These are phyloP conservation scores for Apostichopus leukothele DNA, from an alignment of 53 echinoderm and acorn worm species.

Conservation along the genomic window DNA sequence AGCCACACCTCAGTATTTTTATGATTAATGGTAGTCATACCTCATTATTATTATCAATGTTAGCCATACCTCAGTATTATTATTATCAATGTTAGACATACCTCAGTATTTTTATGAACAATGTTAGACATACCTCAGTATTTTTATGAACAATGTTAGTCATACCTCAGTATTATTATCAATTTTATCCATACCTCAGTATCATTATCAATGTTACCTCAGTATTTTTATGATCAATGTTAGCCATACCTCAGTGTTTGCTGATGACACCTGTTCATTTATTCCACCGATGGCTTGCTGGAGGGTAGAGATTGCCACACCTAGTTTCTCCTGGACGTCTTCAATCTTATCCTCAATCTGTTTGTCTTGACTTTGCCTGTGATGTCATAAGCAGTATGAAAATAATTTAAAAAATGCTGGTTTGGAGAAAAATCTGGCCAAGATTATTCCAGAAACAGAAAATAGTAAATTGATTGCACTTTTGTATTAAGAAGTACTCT, in stretches of 20 bases:
- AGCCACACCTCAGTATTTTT: too few relatives aligned
- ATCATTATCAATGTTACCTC: not conserved
- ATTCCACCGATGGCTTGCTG: constrained; percentile 99
- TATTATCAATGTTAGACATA: not conserved
- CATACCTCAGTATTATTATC: too few relatives aligned
- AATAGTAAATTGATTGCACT: too few relatives aligned
- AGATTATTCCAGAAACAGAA: too few relatives aligned
- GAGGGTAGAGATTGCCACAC: constrained; percentile 95
- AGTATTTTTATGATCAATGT: not conserved
- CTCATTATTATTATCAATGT: too few relatives aligned
- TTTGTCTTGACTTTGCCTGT: constrained; percentile 97
- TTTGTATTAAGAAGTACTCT: too few relatives aligned
- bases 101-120: not conserved
- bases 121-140: too few relatives aligned
- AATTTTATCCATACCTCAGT: not conserved
- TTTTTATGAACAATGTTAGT: too few relatives aligned
- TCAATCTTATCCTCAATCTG: constrained; percentile 97
- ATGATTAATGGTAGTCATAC: too few relatives aligned
- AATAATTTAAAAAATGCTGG: not conserved
- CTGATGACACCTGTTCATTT: constrained; percentile 79
- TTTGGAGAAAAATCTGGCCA: too few relatives aligned
- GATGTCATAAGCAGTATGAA: not conserved
- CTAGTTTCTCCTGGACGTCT: constrained; percentile 97
- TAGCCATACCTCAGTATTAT: too few relatives aligned
- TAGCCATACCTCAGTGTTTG: constrained; percentile 68